A percentile compares a stretch with the other conserved stretches of the same genome.
These are phyloP conservation scores for Ceraclea dissimilis DNA, from an alignment of 2,888 invertebrate genomes.

Conservation along the genomic window DNA sequence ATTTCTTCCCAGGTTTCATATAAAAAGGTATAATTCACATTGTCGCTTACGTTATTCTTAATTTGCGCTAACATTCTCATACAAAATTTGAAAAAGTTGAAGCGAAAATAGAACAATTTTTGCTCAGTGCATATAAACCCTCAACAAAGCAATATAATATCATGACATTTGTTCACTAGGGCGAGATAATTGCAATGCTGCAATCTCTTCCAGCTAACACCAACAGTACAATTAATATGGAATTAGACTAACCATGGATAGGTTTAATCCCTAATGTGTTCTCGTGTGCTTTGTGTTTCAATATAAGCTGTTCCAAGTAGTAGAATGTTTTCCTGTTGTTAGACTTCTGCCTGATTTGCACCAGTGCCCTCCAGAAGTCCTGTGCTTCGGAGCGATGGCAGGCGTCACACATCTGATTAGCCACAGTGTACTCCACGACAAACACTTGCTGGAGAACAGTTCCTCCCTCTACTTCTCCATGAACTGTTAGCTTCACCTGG, in stretches of 20 bases:
- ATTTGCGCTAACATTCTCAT: no score
- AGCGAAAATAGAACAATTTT: no score
- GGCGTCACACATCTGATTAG: constrained; percentile 94
- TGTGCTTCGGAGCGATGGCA: constrained; percentile 97
- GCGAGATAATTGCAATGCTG: no score
- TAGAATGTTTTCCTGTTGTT: constrained; percentile 96
- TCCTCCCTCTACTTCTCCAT: constrained; percentile 88
- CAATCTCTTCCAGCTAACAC: no score
- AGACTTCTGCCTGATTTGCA: constrained; percentile 80
- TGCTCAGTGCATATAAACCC: no score
- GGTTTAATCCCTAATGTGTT: constrained; percentile 85
- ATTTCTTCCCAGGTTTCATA: no score
- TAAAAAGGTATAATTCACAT: no score
- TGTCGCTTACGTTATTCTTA: no score
- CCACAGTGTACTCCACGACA: constrained; percentile 85
- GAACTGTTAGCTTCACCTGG: constrained; percentile 85
- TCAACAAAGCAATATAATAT: no score
- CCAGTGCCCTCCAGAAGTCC: constrained; percentile 92
- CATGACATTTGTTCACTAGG: no score
- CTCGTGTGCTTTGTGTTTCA: constrained; percentile 91
- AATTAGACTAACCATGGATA: constrained; percentile 56
- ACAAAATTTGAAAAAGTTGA: no score
- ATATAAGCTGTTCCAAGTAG: constrained; percentile 92
- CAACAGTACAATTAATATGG: no score
- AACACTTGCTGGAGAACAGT: constrained; percentile 91